Base-by-base conservation (phyloP, 2,888 invertebrate species). In the Stenotaenia linearis region DNA sequence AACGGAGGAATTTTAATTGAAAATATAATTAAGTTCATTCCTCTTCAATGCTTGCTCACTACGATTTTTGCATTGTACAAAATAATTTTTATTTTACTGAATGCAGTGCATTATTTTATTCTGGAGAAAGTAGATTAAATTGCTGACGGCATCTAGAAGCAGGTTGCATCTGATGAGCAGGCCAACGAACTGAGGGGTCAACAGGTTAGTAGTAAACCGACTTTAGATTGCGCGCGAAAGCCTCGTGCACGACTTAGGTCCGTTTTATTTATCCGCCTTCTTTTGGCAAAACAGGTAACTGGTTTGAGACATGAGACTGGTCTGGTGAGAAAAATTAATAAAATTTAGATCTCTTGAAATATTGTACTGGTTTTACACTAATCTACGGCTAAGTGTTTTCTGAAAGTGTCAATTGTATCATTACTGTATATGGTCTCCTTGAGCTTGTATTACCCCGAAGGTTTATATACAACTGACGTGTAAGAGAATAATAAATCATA, bases 211-310 rank as follows among this genome's bases (percentile, higher is more conserved):
- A 15, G 25, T 15, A 69, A 25, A 28, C 23, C 69, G 69, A 69
- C 25, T 69, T 28, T 25, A 28, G 69, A 50, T 25, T 28, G 69
- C 69, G 69, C 69, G 69, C 69, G 69, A 69, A 28, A 69, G 69
- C 28, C 69, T 69, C 25, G 28, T 69, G 69, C 69, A 69, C 69
- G 69, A 69, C 28, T 69, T 69, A n/a, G 28, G 69, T 69, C 69
- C 69, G 25, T 69, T 28, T 69, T 69, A 1, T 69, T 69, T 28
- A 25, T 12, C 25, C 25, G 7, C 61, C 61, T 61, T 10, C n/a
- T 69, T 69, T 28, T 15, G n/a, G 28, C 4, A 5, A 69, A 69
- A 25, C 25, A 25, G 15, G 28, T 69, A 69, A 69, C 28, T 69
- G 3, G 15, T 69, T 18, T 21, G 18, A 0, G 6, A 7, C 15